Conservation (phyloP, 2,888 invertebrate species). For the Synanthedon myopaeformis region DNA sequence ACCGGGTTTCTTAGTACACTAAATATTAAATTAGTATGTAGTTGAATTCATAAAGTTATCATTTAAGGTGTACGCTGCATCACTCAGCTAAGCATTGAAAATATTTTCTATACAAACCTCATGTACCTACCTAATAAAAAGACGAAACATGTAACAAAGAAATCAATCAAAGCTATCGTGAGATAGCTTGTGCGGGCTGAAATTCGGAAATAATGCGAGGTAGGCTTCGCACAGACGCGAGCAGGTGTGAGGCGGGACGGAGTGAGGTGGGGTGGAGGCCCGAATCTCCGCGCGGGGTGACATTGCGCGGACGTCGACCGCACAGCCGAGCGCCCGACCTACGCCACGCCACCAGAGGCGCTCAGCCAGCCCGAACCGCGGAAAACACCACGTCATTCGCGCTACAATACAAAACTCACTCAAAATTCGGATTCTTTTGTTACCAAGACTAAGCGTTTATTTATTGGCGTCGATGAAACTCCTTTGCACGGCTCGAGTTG, state of each 20-base stretch:
- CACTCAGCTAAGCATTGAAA: no score
- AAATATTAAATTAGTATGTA: no score
- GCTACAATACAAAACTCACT: conserved; percentile 9
- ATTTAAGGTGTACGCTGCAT: no score
- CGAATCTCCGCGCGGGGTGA: conserved; percentile 48
- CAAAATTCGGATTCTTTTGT: conserved; percentile 8
- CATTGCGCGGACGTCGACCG: conserved; percentile 62
- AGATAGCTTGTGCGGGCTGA: conserved; percentile 13
- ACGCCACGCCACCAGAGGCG: conserved; percentile 40
- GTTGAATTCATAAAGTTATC: no score
- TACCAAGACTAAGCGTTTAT: neutral
- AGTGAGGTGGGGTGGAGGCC: conserved; percentile 8
- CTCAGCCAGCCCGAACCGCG: conserved; percentile 24
- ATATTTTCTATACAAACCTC: no score
- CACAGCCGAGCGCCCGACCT: conserved; percentile 46
- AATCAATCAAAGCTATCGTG: conserved; percentile 17
- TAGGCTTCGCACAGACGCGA: conserved; percentile 22
- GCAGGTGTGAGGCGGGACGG: conserved; percentile 12
- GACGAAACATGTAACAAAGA: no score
- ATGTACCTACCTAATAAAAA: no score
- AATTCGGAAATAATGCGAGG: conserved; percentile 46
- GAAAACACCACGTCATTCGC: conserved; percentile 36
- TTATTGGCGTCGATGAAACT: no score
- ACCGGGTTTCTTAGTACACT: no score
- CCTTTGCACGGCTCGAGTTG: no score